Evolutionary conservation across 2,888 invertebrate genomes (phyloP).

Genomic region (Melanchra persicariae): DNA sequence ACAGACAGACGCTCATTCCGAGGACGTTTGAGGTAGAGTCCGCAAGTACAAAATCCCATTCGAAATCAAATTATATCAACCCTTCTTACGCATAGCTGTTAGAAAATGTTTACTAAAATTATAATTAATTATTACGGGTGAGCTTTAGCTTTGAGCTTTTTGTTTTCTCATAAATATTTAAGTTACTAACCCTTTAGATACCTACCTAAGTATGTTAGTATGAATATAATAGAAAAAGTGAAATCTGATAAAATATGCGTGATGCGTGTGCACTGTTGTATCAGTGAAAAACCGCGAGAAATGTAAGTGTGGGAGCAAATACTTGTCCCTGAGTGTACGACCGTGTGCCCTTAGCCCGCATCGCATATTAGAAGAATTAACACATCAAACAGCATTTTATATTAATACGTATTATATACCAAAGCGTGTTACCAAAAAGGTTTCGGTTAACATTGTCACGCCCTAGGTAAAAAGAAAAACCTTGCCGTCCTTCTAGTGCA

Average conservation of each 20-base stretch:
- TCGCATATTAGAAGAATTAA: slow-evolving; percentile 46
- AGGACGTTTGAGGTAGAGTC: slow-evolving; percentile 59
- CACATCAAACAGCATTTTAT: slow-evolving; percentile 40
- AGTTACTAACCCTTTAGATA: background rate
- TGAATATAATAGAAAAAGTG: slow-evolving; percentile 13
- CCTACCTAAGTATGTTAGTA: too few species aligned
- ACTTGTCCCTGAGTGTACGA: slow-evolving; percentile 1
- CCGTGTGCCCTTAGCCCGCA: slow-evolving; percentile 17
- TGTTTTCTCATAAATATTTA: slow-evolving; percentile 21
- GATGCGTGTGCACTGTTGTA: too few species aligned
- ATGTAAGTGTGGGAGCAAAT: slow-evolving; percentile 30
- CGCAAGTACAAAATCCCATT: slow-evolving; percentile 56
- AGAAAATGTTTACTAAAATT: slow-evolving; percentile 54
- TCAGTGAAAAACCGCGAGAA: slow-evolving; percentile 27
- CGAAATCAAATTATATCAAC: slow-evolving; percentile 61
- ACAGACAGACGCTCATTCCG: slow-evolving; percentile 68
- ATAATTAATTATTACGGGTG: slow-evolving; percentile 29
- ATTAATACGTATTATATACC: too few species aligned
- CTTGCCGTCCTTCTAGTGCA: background rate
- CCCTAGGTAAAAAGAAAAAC: slow-evolving; percentile 5
- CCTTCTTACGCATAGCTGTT: slow-evolving; percentile 42
- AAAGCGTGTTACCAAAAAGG: too few species aligned
- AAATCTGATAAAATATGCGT: background rate
- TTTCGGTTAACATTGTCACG: background rate
- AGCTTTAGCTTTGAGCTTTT: slow-evolving; percentile 33